Conservation (phyloP, 1,140 invertebrate species). For the Nixonia krombeini region DNA sequence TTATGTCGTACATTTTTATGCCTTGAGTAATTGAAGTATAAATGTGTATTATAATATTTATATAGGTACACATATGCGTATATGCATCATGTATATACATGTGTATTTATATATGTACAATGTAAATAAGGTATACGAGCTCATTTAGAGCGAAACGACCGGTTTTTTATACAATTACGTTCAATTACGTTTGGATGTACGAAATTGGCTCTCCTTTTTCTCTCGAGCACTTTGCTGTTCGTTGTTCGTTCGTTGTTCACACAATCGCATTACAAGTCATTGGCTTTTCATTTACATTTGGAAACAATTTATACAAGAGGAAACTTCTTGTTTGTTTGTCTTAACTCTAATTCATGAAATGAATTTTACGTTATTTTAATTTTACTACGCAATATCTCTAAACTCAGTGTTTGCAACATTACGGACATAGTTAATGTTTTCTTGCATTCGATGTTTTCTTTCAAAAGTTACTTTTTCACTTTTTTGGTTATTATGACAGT, state of each 20-base stretch:
- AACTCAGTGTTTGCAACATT: too few relatives aligned
- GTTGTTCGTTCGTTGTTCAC: background rate
- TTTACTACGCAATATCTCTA: too few relatives aligned
- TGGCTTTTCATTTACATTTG: background rate
- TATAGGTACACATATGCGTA: conserved; percentile 4
- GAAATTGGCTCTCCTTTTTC: background rate
- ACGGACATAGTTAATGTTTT: too few relatives aligned
- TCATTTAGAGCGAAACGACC: conserved; percentile 36
- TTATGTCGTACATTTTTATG: conserved; percentile 44
- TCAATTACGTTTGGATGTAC: background rate
- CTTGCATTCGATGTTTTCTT: too few relatives aligned
- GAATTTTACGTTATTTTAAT: too few relatives aligned
- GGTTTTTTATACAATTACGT: conserved; percentile 30
- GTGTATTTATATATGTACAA: conserved; percentile 50
- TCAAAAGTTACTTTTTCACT: too few relatives aligned
- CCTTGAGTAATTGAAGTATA: conserved; percentile 38
- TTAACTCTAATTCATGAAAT: too few relatives aligned
- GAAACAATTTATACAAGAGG: too few relatives aligned
- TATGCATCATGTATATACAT: conserved; percentile 9
- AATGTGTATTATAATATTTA: conserved; percentile 41
- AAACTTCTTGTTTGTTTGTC: too few relatives aligned
- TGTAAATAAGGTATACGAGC: conserved; percentile 54
- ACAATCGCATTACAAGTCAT: background rate
- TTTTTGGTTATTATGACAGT: too few relatives aligned
- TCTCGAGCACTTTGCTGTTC: background rate